phyloP scores from a whole-genome alignment of 2,888 invertebrate genomes.

The Hydrotaea cyrtoneurina region DNA sequence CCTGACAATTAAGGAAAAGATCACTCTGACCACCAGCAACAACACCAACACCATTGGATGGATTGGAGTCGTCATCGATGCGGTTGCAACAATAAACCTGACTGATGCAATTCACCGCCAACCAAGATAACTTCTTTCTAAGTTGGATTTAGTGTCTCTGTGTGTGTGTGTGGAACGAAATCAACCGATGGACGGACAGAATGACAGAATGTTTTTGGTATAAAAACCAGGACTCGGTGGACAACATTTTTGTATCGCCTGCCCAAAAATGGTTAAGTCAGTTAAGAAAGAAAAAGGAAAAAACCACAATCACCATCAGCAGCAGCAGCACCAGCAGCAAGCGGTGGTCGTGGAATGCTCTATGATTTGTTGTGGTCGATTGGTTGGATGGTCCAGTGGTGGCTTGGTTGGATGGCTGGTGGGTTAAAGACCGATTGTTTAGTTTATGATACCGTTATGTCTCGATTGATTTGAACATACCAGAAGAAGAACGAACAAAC shows the following conservation, averaged over 20 bases:
- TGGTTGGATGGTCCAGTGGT: background rate
- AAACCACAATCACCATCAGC: slow-evolving; percentile 30
- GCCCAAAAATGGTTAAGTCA: slow-evolving; percentile 54
- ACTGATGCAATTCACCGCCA: background rate
- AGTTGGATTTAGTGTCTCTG: background rate
- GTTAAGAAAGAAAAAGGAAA: background rate
- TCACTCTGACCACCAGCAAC: background rate
- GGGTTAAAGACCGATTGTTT: background rate
- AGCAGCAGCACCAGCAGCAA: slow-evolving; percentile 45
- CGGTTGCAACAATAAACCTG: background rate
- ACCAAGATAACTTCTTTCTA: slow-evolving; percentile 7
- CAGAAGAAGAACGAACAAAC: background rate
- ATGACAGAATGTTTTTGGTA: background rate
- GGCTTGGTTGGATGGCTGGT: background rate
- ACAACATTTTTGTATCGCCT: slow-evolving; percentile 31
- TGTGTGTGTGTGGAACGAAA: background rate
- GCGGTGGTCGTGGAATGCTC: slow-evolving; percentile 39
- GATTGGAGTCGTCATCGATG: background rate
- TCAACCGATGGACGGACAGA: background rate
- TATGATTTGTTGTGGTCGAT: background rate
- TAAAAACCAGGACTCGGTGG: slow-evolving; percentile 40
- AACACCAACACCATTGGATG: background rate
- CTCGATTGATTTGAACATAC: slow-evolving; percentile 9
- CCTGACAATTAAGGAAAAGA: slow-evolving; percentile 44
- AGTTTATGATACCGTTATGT: slow-evolving; percentile 45